These are phyloP conservation scores for Molorchus minor DNA, from an alignment of 2,888 invertebrate species.

Conservation along the genomic window DNA sequence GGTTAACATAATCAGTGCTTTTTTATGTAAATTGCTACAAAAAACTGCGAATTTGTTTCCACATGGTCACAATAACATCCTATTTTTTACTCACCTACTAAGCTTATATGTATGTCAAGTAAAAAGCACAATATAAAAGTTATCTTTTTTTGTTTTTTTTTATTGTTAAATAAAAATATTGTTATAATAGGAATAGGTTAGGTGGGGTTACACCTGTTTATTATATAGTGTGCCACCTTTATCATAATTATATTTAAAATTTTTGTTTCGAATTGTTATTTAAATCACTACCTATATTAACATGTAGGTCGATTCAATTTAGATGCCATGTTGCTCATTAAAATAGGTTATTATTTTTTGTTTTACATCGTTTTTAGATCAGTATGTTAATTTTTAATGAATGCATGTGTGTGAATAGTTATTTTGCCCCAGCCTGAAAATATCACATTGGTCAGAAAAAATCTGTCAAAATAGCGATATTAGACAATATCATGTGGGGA, in stretches of 20 bases:
- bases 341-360: constrained; percentile 14
- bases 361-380: constrained; percentile 23
- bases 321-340: constrained; percentile 28
- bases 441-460: constrained; percentile 33
- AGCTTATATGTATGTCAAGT: constrained; percentile 34
- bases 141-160: constrained; percentile 34
- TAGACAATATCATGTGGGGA: constrained; percentile 22
- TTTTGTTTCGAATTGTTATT: constrained; percentile 35
- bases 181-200: constrained; percentile 36
- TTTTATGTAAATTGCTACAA: neutral
- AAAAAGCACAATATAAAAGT: constrained; percentile 21
- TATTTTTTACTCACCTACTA: neutral
- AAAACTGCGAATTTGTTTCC: neutral
- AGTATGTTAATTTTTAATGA: constrained; percentile 27
- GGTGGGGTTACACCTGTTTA: constrained; percentile 38
- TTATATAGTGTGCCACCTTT: constrained; percentile 40
- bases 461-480: constrained; percentile 24
- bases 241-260: constrained; percentile 35
- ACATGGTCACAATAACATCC: neutral
- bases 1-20: neutral
- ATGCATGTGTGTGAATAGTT: constrained; percentile 21
- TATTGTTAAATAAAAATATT: constrained; percentile 33
- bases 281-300: constrained; percentile 28
- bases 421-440: constrained; percentile 25
- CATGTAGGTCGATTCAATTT: constrained; percentile 17